Evolutionary conservation across 2,888 invertebrate genomes (phyloP).

Genomic region (Laspeyria flexula): DNA sequence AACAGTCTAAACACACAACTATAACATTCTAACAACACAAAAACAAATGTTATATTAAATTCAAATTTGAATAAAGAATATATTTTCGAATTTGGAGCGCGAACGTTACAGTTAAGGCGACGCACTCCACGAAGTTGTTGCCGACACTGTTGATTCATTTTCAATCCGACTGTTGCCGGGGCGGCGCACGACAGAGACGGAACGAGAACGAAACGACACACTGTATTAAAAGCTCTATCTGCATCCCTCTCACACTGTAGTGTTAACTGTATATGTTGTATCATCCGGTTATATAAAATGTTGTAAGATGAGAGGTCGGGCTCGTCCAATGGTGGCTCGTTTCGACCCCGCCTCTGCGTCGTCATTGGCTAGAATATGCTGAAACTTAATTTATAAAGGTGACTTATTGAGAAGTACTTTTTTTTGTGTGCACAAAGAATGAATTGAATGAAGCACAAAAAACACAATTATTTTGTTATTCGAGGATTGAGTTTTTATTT

Average conservation of each 20-base stretch:
- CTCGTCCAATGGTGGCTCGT: slow-evolving; percentile 63
- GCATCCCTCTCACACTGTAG: slow-evolving; percentile 71
- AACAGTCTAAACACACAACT: slow-evolving; percentile 34
- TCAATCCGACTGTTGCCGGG: slow-evolving; percentile 73
- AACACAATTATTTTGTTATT: slow-evolving; percentile 85
- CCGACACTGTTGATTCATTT: slow-evolving; percentile 83
- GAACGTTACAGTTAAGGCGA: slow-evolving; percentile 61
- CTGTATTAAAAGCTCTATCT: slow-evolving; percentile 69
- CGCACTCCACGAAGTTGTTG: slow-evolving; percentile 66
- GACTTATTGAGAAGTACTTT: slow-evolving; percentile 82
- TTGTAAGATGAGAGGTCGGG: slow-evolving; percentile 73
- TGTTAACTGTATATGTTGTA: slow-evolving; percentile 86
- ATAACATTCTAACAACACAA: slow-evolving; percentile 36
- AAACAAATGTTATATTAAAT: slow-evolving; percentile 31
- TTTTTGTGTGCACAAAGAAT: slow-evolving; percentile 74
- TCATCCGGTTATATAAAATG: slow-evolving; percentile 85
- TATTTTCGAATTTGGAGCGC: slow-evolving; percentile 26
- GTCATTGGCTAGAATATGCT: slow-evolving; percentile 72
- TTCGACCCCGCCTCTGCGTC: slow-evolving; percentile 64
- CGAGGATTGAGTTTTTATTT: slow-evolving; percentile 63
- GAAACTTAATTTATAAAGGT: slow-evolving; percentile 85
- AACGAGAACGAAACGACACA: slow-evolving; percentile 75
- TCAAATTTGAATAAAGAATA: slow-evolving; percentile 17
- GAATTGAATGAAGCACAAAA: slow-evolving; percentile 80
- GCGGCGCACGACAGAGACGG: slow-evolving; percentile 60